Conservation (phyloP, 2,797 vertebrate genomes). For the Choloepus didactylus region DNA sequence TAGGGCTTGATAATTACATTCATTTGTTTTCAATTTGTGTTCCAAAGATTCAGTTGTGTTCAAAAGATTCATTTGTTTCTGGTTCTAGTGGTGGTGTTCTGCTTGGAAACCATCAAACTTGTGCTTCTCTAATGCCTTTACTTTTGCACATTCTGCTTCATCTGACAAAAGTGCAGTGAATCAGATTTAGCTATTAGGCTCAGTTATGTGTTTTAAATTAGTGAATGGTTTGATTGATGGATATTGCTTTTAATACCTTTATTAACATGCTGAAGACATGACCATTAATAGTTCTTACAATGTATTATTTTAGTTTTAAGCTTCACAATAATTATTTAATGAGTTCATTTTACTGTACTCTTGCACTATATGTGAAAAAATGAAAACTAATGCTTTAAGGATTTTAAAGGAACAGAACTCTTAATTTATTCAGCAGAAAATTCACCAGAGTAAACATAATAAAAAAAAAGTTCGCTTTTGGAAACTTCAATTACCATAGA, state of each 20-base stretch:
- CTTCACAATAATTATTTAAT: background rate
- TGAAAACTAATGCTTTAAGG: background rate
- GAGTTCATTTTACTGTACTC: background rate
- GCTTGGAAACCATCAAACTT: background rate
- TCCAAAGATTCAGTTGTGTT: background rate
- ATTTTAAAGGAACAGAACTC: conserved; percentile 63
- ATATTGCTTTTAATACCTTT: background rate
- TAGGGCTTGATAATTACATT: background rate
- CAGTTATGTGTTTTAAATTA: background rate
- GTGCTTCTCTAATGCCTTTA: background rate
- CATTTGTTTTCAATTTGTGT: background rate
- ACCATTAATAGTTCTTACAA: background rate
- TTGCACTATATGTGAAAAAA: background rate
- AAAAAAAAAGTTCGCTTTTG: conserved; percentile 53
- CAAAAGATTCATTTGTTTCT: background rate
- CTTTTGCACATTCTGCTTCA: background rate
- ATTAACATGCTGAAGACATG: background rate
- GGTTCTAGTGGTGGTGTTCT: background rate
- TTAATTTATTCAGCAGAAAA: conserved; percentile 63
- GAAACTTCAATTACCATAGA: conserved; percentile 55
- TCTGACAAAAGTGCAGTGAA: background rate
- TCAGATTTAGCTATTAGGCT: background rate
- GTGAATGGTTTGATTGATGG: background rate
- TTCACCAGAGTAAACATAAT: conserved; percentile 66
- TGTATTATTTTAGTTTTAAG: background rate